Conservation (phyloP, 2,797 vertebrate genomes). For the Enteromius mattozi region DNA sequence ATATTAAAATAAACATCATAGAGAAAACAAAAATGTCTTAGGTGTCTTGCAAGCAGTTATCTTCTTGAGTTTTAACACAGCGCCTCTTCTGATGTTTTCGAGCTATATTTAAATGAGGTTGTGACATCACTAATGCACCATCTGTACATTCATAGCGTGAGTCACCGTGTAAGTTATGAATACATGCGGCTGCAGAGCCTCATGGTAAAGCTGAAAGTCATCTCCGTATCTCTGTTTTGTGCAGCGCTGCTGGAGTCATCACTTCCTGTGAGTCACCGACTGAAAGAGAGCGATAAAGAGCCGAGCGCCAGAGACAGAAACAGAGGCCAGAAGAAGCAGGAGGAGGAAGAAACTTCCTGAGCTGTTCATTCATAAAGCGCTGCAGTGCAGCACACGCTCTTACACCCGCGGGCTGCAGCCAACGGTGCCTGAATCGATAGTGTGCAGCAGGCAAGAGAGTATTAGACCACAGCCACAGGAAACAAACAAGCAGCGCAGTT, state of each 20-base stretch:
- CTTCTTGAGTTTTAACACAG: neutral
- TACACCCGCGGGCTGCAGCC: neutral
- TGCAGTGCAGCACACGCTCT: constrained; percentile 39
- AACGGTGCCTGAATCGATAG: neutral
- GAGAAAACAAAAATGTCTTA: neutral
- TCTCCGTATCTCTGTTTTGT: constrained; percentile 48
- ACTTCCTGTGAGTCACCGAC: constrained; percentile 56
- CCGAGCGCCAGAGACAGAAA: constrained; percentile 42
- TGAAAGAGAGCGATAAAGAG: constrained; percentile 50
- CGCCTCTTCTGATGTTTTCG: neutral
- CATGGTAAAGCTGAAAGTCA: constrained; percentile 21
- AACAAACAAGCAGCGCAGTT: neutral
- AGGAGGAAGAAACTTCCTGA: constrained; percentile 50
- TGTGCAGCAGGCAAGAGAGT: neutral
- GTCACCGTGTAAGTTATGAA: constrained; percentile 15
- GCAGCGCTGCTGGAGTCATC: constrained; percentile 45
- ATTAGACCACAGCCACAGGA: neutral
- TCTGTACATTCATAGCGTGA: constrained; percentile 5
- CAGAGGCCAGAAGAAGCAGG: constrained; percentile 17
- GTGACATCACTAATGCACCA: neutral
- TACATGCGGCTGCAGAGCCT: constrained; percentile 6
- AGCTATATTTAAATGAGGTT: neutral
- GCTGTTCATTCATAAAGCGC: constrained; percentile 70
- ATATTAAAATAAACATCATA: neutral
- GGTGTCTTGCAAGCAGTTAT: neutral